Percentiles rank a stretch among this genome's conserved stretches.
Conservation (phyloP, 2,113 vertebrate genomes). For the Sphyrna mokarran region DNA sequence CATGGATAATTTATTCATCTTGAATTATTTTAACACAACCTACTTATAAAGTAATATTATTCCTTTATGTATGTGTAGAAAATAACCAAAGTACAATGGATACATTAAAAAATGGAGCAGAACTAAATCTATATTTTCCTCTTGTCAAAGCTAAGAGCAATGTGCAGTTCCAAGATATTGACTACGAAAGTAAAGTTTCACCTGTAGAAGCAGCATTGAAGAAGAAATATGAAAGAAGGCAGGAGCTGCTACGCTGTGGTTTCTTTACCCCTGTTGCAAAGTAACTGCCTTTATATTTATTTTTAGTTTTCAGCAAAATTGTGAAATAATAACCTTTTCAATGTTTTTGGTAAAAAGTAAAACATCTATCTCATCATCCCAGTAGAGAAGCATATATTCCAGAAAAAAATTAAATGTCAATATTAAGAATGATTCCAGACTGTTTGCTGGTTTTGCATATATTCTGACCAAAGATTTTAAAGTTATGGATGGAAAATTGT, state of each 20-base stretch:
- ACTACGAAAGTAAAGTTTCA: neutral
- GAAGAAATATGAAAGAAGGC: conserved; percentile 30
- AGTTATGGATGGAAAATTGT: neutral
- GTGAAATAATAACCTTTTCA: neutral
- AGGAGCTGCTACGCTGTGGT: neutral
- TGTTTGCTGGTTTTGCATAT: neutral
- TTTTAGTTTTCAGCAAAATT: neutral
- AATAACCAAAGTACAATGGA: neutral
- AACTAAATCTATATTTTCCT: neutral
- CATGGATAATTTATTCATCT: neutral
- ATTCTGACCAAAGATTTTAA: neutral
- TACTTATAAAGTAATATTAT: neutral
- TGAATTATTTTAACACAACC: neutral
- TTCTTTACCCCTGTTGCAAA: conserved; percentile 21
- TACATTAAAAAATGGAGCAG: neutral
- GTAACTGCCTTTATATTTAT: neutral
- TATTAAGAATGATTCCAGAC: neutral
- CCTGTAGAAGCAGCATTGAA: neutral
- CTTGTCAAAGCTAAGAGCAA: neutral
- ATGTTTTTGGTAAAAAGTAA: neutral
- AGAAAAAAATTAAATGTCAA: neutral
- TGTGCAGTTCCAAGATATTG: neutral
- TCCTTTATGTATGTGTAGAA: neutral
- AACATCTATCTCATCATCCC: neutral
- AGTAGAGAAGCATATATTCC: neutral